Evolutionary conservation across 2,797 vertebrate species (phyloP).

Genomic region (Nannoperca australis): DNA sequence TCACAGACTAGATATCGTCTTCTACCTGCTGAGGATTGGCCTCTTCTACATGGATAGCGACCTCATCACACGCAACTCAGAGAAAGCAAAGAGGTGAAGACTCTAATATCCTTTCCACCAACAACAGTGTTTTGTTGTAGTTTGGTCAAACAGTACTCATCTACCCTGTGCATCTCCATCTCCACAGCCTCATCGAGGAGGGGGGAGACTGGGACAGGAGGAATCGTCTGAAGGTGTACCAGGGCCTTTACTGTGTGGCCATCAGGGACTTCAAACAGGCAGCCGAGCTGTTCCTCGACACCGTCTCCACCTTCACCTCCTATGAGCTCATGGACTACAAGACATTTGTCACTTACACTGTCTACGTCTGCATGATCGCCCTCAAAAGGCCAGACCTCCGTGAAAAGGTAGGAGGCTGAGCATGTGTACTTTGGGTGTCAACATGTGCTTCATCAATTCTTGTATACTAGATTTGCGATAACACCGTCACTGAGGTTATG

Average conservation of each 20-base stretch:
- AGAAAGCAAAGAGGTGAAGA: constrained; percentile 96
- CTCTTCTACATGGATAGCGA: constrained; percentile 99
- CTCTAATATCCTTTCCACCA: rapidly evolving
- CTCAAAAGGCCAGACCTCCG: constrained; percentile 96
- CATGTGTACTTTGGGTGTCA: not conserved
- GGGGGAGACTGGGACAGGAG: constrained; percentile 98
- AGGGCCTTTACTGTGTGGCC: constrained; percentile 97
- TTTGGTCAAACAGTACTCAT: not conserved
- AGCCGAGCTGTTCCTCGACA: constrained; percentile 97
- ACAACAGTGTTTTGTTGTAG: not conserved
- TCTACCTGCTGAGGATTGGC: constrained; percentile 96
- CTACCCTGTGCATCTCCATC: not conserved
- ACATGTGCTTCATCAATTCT: not conserved
- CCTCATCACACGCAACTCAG: constrained; percentile 98
- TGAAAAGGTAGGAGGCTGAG: constrained; percentile 89
- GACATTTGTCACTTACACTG: constrained; percentile 97
- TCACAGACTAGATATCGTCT: constrained; percentile 96
- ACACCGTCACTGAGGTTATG: not conserved
- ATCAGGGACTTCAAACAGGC: constrained; percentile 98
- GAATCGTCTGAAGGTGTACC: constrained; percentile 98
- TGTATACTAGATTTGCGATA: not conserved
- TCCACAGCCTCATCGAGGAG: constrained; percentile 94
- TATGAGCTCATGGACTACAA: constrained; percentile 99
- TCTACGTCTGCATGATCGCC: constrained; percentile 99
- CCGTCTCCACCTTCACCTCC: constrained; percentile 98